A percentile compares a stretch with the other conserved stretches of the same genome.
phyloP scores from a whole-genome alignment of 2,888 invertebrate species.

The Pyralis farinalis region DNA sequence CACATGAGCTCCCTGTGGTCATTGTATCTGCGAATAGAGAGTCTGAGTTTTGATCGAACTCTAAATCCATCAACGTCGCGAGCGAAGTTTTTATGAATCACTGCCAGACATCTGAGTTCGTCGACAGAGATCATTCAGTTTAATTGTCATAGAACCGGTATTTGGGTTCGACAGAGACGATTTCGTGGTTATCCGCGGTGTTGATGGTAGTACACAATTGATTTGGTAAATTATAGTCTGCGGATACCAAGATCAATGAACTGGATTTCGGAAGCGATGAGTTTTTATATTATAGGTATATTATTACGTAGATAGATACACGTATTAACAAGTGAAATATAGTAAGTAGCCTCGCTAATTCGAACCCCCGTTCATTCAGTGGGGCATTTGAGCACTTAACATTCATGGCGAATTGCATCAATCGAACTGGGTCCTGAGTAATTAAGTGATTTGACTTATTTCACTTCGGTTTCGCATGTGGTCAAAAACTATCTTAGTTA shows the following conservation, averaged over 20 bases:
- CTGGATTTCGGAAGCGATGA: conserved; percentile 21
- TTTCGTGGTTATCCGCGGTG: conserved; percentile 35
- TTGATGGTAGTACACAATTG: conserved; percentile 36
- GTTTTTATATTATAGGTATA: neutral
- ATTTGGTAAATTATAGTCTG: conserved; percentile 39
- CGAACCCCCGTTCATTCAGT: too few species aligned
- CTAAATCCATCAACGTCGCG: neutral
- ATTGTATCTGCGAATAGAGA: too few species aligned
- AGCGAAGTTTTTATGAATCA: conserved; percentile 18
- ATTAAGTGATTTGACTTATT: too few species aligned
- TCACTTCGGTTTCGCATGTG: too few species aligned
- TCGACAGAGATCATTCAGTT: conserved; percentile 50
- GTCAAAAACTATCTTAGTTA: too few species aligned
- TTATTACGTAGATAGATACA: too few species aligned
- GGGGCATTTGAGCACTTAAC: too few species aligned
- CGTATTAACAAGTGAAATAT: too few species aligned
- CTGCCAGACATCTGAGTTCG: conserved; percentile 44
- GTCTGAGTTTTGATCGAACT: neutral
- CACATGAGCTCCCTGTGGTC: too few species aligned
- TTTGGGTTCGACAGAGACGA: conserved; percentile 21
- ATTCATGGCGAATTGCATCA: too few species aligned
- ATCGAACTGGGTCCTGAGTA: too few species aligned
- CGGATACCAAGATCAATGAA: conserved; percentile 25
- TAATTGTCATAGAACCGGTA: conserved; percentile 65
- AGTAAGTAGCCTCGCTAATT: too few species aligned